Evolutionary conservation across 2,113 vertebrate genomes (phyloP), one percentile per base, ranked within the genome.

Genomic region (Shinisaurus crocodilurus): DNA sequence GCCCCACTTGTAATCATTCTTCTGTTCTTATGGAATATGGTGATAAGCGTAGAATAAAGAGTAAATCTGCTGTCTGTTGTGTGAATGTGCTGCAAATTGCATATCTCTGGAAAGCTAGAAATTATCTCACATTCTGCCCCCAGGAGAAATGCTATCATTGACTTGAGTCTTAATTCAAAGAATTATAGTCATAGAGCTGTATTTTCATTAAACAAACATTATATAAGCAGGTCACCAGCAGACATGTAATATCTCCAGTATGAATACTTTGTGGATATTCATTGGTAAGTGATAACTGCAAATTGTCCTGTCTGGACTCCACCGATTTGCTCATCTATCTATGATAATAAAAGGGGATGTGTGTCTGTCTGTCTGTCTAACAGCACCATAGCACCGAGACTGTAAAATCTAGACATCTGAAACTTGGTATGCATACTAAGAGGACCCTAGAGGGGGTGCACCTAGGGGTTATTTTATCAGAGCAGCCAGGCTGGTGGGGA

Each of bases 81-180:
- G 13, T 32, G 32, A 32, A 67, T 25, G 9, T 67, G 25, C 34
- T 34, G 25, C n/a, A 76, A 43, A 12, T 29, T 5, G 29, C 63
- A 81, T 40, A 34, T 25, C 63, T 81, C 63, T 88, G 77, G 70
- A 88, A 81, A 40, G 29, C 3, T 54, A 65, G 57, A 57, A 91
- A 90, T 77, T 13, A 92, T 29, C 75, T 86, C 9, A 72, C 6
- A 29, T 79, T n/a, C 32, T 12, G 29, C 20, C 43, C 54, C 45
- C 16, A 85, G 34, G 50, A 77, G 85, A 76, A 29, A 80, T 29
- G 72, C 0, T 63, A 20, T 3, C 50, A 2, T 4, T 54, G 48
- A 91, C 29, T 13, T 82, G 54, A 57, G 25, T 54, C 34, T 48
- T 88, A 37, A 81, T 80, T 48, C 82, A 90, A 85, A 67, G 9